Evolutionary conservation across 2,797 vertebrate genomes (phyloP).

Genomic region (Brotogeris chrysoptera): DNA sequence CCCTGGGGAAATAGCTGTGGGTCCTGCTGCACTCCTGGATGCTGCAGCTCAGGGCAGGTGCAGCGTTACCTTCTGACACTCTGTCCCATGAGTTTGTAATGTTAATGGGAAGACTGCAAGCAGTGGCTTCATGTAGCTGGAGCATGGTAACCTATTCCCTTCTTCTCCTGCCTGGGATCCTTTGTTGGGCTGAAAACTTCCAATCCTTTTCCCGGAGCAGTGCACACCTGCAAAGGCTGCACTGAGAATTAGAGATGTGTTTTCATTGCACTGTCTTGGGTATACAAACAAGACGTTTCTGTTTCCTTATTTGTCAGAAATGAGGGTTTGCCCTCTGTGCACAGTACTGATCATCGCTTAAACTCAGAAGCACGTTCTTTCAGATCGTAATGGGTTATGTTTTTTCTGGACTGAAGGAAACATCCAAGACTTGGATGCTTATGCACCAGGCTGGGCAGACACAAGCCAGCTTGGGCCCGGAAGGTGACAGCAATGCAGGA

Average conservation of each 20-base stretch:
- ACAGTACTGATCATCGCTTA: neutral
- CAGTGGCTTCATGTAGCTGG: rapidly evolving
- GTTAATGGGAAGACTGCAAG: neutral
- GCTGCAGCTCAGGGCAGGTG: neutral
- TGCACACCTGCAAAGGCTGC: rapidly evolving
- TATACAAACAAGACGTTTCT: neutral
- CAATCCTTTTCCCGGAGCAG: neutral
- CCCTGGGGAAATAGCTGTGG: neutral
- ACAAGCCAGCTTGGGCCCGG: neutral
- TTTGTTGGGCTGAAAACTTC: neutral
- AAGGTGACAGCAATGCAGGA: neutral
- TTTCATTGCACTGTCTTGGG: rapidly evolving
- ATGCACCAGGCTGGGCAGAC: neutral
- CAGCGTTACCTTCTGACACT: neutral
- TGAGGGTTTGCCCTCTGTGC: neutral
- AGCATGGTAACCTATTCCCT: neutral
- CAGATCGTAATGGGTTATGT: neutral
- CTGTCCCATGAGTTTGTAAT: neutral
- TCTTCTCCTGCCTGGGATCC: neutral
- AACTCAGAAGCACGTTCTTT: neutral
- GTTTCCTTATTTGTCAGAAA: neutral
- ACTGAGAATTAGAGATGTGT: neutral
- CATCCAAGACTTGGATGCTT: neutral
- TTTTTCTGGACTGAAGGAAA: neutral
- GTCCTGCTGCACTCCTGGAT: neutral